These are phyloP conservation scores for Fratercula arctica DNA, from an alignment of 2,797 vertebrate genomes.

Conservation along the genomic window DNA sequence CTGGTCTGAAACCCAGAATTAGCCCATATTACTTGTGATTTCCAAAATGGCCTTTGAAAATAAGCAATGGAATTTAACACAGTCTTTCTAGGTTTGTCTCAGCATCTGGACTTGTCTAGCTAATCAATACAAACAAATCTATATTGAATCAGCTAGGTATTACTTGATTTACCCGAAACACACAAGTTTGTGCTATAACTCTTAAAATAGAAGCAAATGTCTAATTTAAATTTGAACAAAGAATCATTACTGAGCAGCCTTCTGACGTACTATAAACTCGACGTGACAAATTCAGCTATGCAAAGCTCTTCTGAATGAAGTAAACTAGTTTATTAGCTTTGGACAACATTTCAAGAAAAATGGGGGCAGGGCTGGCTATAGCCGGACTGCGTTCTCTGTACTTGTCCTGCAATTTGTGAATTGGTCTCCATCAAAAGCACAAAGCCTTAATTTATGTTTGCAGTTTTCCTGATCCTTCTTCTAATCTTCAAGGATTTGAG, in stretches of 20 bases:
- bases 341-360: background rate
- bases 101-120: background rate
- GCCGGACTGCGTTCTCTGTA: background rate
- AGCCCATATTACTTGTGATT: background rate
- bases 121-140: background rate
- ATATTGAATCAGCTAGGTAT: background rate
- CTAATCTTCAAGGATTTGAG: background rate
- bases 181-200: background rate
- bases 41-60: slow-evolving; percentile 33
- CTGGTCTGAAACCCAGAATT: slow-evolving; percentile 49
- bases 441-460: background rate
- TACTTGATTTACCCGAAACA: background rate
- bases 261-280: background rate
- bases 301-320: background rate
- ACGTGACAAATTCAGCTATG: background rate
- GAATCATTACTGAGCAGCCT: background rate
- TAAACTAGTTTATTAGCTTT: background rate
- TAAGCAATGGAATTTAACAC: background rate
- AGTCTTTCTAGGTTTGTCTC: background rate
- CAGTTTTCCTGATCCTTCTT: background rate
- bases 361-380: background rate
- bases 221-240: background rate
- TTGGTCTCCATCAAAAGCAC: background rate
- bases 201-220: background rate
- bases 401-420: background rate